A percentile compares a stretch with the other conserved stretches of the same genome.
These are phyloP conservation scores for Passer domesticus DNA, from an alignment of 2,113 vertebrate genomes.

Conservation along the genomic window DNA sequence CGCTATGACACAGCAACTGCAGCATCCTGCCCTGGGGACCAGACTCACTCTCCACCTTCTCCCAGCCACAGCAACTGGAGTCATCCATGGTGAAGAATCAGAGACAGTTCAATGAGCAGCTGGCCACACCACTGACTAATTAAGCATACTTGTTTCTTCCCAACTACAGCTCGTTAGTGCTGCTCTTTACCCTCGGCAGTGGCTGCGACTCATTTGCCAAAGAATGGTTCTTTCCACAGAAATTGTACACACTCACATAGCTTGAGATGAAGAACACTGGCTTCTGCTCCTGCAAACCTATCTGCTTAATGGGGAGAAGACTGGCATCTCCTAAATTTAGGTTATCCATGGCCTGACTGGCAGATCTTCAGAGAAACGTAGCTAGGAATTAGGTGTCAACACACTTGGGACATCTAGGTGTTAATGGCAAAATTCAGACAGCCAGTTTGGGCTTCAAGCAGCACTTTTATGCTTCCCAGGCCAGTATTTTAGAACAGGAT, in stretches of 20 bases:
- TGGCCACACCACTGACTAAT: not conserved
- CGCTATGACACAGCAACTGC: accelerated
- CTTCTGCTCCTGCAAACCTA: not conserved
- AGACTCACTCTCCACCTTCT: not conserved
- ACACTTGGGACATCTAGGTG: not conserved
- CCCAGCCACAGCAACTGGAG: not conserved
- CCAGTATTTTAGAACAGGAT: not conserved
- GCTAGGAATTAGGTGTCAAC: not conserved
- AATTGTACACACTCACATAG: not conserved
- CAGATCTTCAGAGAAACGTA: not conserved
- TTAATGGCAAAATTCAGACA: not conserved
- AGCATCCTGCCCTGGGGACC: not conserved
- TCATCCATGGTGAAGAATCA: not conserved
- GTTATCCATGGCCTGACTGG: not conserved
- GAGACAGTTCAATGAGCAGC: not conserved
- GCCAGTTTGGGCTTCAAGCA: not conserved
- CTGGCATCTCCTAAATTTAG: not conserved
- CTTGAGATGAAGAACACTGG: not conserved
- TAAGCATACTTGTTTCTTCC: not conserved
- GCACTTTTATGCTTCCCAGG: not conserved
- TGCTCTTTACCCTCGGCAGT: not conserved
- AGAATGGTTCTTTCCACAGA: not conserved
- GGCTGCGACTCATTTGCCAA: not conserved
- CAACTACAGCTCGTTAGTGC: not conserved
- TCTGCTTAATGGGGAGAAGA: not conserved